These are phyloP conservation scores for Chaetodon auriga DNA, from an alignment of 2,113 vertebrate species.

Conservation along the genomic window DNA sequence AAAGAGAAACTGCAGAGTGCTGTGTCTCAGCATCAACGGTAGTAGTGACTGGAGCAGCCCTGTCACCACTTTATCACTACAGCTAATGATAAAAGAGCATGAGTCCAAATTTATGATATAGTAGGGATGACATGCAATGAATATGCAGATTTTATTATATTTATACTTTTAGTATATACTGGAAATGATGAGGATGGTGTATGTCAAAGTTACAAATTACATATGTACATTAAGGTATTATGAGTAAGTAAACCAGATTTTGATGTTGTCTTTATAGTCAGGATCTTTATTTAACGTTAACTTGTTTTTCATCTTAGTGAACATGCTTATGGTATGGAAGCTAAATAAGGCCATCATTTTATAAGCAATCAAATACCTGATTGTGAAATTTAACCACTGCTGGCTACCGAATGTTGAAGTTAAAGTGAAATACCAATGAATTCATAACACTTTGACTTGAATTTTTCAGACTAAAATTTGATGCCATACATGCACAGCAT, in stretches of 20 bases:
- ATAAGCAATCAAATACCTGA: neutral
- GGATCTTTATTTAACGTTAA: neutral
- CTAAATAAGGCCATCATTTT: neutral
- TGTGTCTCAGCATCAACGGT: neutral
- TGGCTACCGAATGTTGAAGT: neutral
- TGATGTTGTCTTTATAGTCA: neutral
- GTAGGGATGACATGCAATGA: neutral
- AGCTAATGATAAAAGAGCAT: neutral
- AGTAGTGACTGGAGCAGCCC: neutral
- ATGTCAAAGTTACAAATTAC: neutral
- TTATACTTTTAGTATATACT: neutral
- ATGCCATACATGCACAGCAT: neutral
- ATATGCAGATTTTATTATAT: neutral
- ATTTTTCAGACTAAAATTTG: too few relatives aligned
- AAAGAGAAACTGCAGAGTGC: conserved; percentile 49
- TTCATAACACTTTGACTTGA: neutral
- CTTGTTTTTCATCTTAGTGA: neutral
- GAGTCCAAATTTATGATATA: neutral
- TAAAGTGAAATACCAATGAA: neutral
- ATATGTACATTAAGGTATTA: neutral
- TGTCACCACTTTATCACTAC: neutral
- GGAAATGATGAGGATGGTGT: neutral
- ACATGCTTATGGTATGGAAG: neutral
- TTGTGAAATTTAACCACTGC: neutral
- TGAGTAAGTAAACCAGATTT: neutral